These are phyloP conservation scores for Sipunculus nudus DNA, from an alignment of 2,888 invertebrate genomes.

Conservation along the genomic window DNA sequence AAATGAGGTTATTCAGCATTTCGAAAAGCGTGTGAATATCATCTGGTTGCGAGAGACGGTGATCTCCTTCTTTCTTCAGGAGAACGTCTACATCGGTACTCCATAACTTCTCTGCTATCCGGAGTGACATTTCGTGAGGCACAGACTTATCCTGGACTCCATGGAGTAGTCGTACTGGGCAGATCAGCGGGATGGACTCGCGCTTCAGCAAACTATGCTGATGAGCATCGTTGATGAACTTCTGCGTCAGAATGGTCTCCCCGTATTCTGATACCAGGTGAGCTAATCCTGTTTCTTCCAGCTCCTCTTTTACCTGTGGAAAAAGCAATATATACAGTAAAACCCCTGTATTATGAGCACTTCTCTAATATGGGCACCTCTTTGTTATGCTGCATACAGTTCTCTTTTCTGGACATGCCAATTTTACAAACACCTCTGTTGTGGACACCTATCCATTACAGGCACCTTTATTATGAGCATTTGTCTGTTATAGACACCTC, in stretches of 20 bases:
- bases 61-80: slow-evolving; percentile 29
- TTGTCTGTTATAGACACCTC: too few relatives aligned
- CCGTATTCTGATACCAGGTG: slow-evolving; percentile 10
- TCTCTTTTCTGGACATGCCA: too few relatives aligned
- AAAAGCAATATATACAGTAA: not conserved
- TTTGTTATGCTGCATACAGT: too few relatives aligned
- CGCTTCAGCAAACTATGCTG: slow-evolving; percentile 3
- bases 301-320: slow-evolving; percentile 12
- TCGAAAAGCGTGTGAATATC: slow-evolving; percentile 29
- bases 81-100: slow-evolving; percentile 23
- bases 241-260: slow-evolving; percentile 10
- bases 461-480: too few relatives aligned
- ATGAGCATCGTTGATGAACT: slow-evolving; percentile 6
- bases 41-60: slow-evolving; percentile 30
- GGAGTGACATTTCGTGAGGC: slow-evolving; percentile 25
- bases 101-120: slow-evolving; percentile 20
- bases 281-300: slow-evolving; percentile 10
- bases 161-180: slow-evolving; percentile 33
- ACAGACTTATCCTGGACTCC: slow-evolving; percentile 33
- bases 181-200: slow-evolving; percentile 7
- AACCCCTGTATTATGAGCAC: too few relatives aligned
- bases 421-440: too few relatives aligned
- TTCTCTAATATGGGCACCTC: too few relatives aligned
- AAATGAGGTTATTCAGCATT: slow-evolving; percentile 19
- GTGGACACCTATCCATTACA: too few relatives aligned